Base-by-base conservation (phyloP, 1,140 invertebrate species). In the Lasioglossum baleicum region DNA sequence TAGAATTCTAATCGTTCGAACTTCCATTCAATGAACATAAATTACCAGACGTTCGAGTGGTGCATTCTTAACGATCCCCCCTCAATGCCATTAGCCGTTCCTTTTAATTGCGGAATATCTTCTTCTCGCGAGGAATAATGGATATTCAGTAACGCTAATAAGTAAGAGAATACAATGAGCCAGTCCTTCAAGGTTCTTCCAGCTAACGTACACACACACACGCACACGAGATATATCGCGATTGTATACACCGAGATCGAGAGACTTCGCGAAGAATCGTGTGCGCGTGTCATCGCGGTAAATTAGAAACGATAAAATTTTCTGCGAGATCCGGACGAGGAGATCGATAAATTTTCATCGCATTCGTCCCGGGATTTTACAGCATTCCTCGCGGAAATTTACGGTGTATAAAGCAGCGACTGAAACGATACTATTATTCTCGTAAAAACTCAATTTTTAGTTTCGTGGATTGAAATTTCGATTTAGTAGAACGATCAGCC, bases 41-140 rank as follows among this genome's bases (percentile, higher is more conserved):
- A 86, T 86, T 83, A 81, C 65, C 65, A 22, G 69, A 61, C 56
- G 74, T 82, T 72, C 69, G 85, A 82, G 60, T 79, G 60, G 35
- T 56, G 84, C 61, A 75, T 85, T 77, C 78, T 83, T 67, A 75
- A 86, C 66, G 67, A 86, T 64, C 68, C 67, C 68, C 67, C 44
- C 67, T 70, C 73, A 73, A 78, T 82, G 76, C 75, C 86, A 61
- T 80, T 64, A 86, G 79, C 61, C 66, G 64, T 80, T 77, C 68
- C 65, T 82, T 73, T 80, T 87, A 84, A 84, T 87, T 78, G 75
- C 74, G 71, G 70, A 76, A 74, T 80, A 84, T 75, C 75, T 84
- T 63, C 75, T 80, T 76, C 61, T 80, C 40, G 75, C 35, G 67
- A 69, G n/a, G 78, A 74, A 84, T 86, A 84, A 86, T 86, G 76